These are phyloP conservation scores for Rhyacophila brunnea DNA, from an alignment of 1,140 invertebrate genomes.

Conservation along the genomic window DNA sequence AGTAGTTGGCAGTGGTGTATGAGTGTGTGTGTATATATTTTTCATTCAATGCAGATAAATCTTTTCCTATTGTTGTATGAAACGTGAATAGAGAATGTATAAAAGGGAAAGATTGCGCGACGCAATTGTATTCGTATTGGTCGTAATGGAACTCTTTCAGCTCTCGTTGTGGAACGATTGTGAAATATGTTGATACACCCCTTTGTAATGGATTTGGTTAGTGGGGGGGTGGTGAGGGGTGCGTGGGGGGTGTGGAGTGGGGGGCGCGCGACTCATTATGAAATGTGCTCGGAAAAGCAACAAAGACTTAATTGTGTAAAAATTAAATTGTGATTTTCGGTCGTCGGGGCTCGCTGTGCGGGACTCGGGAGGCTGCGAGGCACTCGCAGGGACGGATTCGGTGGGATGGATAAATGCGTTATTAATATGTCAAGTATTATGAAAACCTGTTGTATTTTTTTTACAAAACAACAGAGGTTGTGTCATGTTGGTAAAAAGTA, in stretches of 20 bases:
- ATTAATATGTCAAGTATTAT: no score
- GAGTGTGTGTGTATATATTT: slow-evolving; percentile 31
- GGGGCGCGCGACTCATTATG: slow-evolving; percentile 24
- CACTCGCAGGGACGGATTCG: no score
- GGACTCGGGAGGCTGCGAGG: no score
- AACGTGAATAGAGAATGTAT: slow-evolving; percentile 37
- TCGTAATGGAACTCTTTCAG: slow-evolving; percentile 36
- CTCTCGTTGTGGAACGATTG: slow-evolving; percentile 33
- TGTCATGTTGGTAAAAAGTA: no score
- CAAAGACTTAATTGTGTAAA: slow-evolving; percentile 32
- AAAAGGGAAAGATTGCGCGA: slow-evolving; percentile 35
- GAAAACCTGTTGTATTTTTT: no score
- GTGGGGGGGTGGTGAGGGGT: slow-evolving; percentile 15
- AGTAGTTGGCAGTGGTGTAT: no score
- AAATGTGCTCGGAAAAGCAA: slow-evolving; percentile 29
- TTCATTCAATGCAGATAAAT: slow-evolving; percentile 37
- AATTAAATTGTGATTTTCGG: slow-evolving; percentile 20
- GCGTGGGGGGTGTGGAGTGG: background rate
- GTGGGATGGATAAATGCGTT: no score
- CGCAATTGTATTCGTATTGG: slow-evolving; percentile 37
- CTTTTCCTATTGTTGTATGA: slow-evolving; percentile 35
- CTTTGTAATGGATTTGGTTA: slow-evolving; percentile 35
- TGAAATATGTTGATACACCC: slow-evolving; percentile 37
- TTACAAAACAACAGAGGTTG: no score
- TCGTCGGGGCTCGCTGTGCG: background rate